These are phyloP conservation scores for Hydrozoanthus tunicans DNA, from an alignment of 64 coral and sea anemone genomes.

Conservation along the genomic window DNA sequence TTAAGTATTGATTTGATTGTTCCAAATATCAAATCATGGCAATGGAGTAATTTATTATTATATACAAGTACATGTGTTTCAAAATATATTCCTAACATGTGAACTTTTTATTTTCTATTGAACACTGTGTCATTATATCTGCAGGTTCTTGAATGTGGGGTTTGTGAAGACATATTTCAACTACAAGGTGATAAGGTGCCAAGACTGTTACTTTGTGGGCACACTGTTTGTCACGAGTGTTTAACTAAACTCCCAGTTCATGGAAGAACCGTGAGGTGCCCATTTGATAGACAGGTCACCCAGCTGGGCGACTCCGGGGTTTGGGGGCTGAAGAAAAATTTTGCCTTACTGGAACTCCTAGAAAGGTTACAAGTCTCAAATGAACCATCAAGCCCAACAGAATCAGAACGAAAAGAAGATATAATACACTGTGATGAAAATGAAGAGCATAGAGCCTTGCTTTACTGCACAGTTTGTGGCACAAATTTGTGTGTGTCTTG, in stretches of 20 bases:
- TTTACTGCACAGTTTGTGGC: conserved; percentile 88
- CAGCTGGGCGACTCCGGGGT: conserved; percentile 90
- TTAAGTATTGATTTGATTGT: too few species aligned
- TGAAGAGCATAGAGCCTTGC: conserved; percentile 81
- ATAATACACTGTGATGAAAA: conserved; percentile 92
- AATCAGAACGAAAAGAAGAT: conserved; percentile 70
- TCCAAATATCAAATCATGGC: too few species aligned
- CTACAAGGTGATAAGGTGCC: conserved; percentile 99
- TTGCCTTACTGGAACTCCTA: conserved; percentile 87
- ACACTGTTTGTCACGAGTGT: conserved; percentile 97
- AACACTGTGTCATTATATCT: background rate
- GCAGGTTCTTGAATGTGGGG: conserved; percentile 94
- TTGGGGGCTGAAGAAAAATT: conserved; percentile 96
- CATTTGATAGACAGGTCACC: conserved; percentile 97
- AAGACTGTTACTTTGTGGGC: conserved; percentile 90
- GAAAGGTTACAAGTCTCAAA: conserved; percentile 75
- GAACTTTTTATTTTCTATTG: too few species aligned
- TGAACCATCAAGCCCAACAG: conserved; percentile 61
- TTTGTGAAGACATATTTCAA: conserved; percentile 97
- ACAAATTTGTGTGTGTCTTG: conserved; percentile 82
- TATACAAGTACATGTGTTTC: too few species aligned
- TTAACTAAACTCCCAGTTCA: conserved; percentile 78
- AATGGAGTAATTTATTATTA: too few species aligned
- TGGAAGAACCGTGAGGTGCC: conserved; percentile 74
- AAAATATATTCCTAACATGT: too few species aligned